These are phyloP conservation scores for Ciconia boyciana DNA, from an alignment of 2,113 vertebrate genomes.

Conservation along the genomic window DNA sequence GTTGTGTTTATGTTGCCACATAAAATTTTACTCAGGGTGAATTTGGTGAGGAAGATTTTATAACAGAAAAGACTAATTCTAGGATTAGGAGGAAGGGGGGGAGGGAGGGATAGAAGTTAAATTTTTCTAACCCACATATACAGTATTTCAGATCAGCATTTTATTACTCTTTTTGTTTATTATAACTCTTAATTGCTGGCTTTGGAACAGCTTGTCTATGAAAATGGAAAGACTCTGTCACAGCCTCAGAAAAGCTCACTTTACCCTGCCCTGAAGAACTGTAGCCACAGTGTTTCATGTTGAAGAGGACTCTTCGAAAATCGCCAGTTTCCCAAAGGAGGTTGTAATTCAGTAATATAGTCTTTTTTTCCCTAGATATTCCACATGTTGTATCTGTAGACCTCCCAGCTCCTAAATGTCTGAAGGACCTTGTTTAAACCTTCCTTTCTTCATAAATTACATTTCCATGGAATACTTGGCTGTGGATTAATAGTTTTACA, in stretches of 20 bases:
- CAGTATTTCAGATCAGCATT: background rate
- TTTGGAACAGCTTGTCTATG: background rate
- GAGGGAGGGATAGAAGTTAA: background rate
- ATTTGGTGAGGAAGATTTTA: background rate
- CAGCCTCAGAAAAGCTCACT: background rate
- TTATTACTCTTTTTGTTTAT: background rate
- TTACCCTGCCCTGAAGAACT: background rate
- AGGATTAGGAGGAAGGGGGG: background rate
- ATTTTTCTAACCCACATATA: background rate
- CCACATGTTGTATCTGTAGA: background rate
- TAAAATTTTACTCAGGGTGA: background rate
- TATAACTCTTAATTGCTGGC: background rate
- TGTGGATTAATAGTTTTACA: background rate
- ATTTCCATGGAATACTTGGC: background rate
- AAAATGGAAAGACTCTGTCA: background rate
- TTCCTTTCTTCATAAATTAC: background rate
- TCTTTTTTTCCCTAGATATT: background rate
- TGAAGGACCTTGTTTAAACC: background rate
- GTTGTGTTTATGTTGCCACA: background rate
- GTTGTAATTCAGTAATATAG: background rate
- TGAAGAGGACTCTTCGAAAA: background rate
- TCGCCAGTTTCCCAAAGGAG: background rate
- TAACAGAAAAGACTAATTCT: background rate
- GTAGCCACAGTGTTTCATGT: background rate
- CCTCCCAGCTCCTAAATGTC: background rate